These are phyloP conservation scores for Lagopus muta DNA, from an alignment of 2,113 vertebrate genomes.

Conservation along the genomic window DNA sequence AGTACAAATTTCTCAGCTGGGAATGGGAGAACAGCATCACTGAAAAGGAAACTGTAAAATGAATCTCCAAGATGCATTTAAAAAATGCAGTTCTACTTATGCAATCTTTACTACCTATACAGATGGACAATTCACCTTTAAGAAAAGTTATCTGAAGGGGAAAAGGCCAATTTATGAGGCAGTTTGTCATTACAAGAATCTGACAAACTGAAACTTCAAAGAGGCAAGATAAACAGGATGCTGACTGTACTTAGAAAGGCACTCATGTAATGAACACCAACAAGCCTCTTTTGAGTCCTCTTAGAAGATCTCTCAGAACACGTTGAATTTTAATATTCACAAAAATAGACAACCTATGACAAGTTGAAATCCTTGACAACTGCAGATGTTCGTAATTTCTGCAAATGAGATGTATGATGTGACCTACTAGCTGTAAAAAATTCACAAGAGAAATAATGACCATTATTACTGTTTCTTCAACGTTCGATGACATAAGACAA, in stretches of 20 bases:
- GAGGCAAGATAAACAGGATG: not conserved
- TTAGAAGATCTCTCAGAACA: not conserved
- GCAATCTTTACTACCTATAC: not conserved
- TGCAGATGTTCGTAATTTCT: not conserved
- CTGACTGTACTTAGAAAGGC: not conserved
- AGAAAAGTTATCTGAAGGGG: not conserved
- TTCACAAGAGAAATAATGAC: not conserved
- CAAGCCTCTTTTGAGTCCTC: not conserved
- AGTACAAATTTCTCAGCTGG: not conserved
- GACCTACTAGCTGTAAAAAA: not conserved
- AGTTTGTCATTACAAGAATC: not conserved
- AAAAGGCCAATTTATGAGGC: not conserved
- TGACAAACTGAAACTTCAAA: not conserved
- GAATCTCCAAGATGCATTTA: not conserved
- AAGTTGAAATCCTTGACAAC: not conserved
- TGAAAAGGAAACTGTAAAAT: conserved; percentile 7
- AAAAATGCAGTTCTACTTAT: not conserved
- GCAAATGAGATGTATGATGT: not conserved
- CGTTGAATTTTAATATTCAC: not conserved
- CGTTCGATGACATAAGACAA: conserved; percentile 9
- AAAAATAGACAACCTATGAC: not conserved
- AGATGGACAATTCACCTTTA: not conserved
- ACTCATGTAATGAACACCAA: not conserved
- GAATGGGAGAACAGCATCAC: not conserved
- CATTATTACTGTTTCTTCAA: not conserved